Percentiles rank a stretch among this genome's conserved stretches.
phyloP scores from a whole-genome alignment of 2,888 invertebrate species.

The Cerastis leucographa region DNA sequence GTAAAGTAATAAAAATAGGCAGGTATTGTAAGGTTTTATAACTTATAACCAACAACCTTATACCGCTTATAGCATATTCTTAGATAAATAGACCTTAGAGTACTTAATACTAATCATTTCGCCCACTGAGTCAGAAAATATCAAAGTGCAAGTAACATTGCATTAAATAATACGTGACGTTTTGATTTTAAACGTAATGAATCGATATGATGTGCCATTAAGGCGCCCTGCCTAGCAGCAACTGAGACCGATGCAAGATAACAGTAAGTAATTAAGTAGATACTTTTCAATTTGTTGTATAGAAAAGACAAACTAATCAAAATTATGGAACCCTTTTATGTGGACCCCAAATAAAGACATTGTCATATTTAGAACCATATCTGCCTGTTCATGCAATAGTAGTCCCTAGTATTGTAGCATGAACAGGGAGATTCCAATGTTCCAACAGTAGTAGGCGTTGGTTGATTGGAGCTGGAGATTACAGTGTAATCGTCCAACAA shows the following conservation, averaged over 20 bases:
- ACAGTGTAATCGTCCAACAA: background rate
- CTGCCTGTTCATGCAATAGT: background rate
- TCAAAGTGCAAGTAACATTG: conserved; percentile 8
- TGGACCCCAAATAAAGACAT: background rate
- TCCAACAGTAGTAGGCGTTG: background rate
- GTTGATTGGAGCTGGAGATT: background rate
- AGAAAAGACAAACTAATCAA: background rate
- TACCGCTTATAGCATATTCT: background rate
- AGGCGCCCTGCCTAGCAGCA: background rate
- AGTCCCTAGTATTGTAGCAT: background rate
- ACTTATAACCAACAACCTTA: no score
- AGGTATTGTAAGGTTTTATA: no score
- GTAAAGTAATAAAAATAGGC: conserved; percentile 33
- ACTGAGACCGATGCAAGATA: conserved; percentile 4
- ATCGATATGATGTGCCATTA: background rate
- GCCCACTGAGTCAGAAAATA: conserved; percentile 12
- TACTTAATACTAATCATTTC: conserved; percentile 16
- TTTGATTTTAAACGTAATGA: conserved; percentile 16
- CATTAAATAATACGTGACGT: conserved; percentile 3
- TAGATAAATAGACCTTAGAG: background rate
- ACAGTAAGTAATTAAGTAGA: background rate
- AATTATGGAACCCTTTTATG: background rate
- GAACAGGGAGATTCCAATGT: background rate
- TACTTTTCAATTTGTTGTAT: background rate
- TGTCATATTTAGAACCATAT: background rate